Evolutionary conservation across 2,888 invertebrate genomes (phyloP).

Genomic region (Drosophila rellima): DNA sequence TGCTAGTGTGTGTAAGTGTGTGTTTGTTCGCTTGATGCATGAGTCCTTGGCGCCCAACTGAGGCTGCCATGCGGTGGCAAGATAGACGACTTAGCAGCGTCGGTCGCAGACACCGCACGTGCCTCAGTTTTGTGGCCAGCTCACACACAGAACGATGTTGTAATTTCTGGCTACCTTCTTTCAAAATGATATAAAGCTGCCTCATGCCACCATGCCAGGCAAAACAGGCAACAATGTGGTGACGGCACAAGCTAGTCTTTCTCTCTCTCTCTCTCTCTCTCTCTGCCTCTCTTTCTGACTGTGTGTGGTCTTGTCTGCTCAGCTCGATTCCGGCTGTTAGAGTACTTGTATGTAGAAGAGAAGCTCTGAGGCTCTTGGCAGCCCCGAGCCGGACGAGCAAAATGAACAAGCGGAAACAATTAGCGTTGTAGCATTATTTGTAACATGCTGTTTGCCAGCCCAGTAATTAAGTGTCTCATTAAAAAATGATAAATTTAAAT

Average conservation of each 20-base stretch:
- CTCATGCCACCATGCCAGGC: conserved; percentile 22
- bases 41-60: conserved; percentile 43
- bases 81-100: conserved; percentile 62
- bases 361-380: conserved; percentile 17
- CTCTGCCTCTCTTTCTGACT: conserved; percentile 6
- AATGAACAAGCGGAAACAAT: conserved; percentile 81
- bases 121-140: conserved; percentile 59
- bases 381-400: conserved; percentile 42
- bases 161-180: conserved; percentile 71
- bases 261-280: conserved; percentile 4
- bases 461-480: conserved; percentile 79
- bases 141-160: conserved; percentile 51
- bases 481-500: conserved; percentile 82
- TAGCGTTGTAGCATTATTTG: conserved; percentile 80
- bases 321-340: conserved; percentile 6
- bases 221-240: conserved; percentile 46
- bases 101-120: conserved; percentile 56
- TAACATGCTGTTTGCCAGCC: conserved; percentile 73
- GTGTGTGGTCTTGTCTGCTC: conserved; percentile 20
- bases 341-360: conserved; percentile 7
- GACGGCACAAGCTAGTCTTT: conserved; percentile 23
- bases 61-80: conserved; percentile 51
- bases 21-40: conserved; percentile 36
- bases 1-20: conserved; percentile 13
- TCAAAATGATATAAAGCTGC: conserved; percentile 62